Evolutionary conservation across 1,140 invertebrate genomes (phyloP).

Genomic region (Nephotettix cincticeps): DNA sequence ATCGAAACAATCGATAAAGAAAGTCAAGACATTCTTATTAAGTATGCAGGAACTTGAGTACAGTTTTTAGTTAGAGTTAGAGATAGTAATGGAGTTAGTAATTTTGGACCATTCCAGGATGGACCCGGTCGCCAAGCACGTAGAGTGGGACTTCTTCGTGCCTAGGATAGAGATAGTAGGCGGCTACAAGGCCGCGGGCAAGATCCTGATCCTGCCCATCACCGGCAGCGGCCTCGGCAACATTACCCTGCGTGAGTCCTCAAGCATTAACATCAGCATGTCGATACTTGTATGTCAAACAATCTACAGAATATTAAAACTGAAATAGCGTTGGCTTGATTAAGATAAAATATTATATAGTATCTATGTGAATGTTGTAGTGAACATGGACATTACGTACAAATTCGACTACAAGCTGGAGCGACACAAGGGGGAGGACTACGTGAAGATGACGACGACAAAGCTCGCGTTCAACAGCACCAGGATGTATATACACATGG

Average conservation of each 20-base stretch:
- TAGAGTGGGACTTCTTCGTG: constrained; percentile 42
- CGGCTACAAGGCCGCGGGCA: constrained; percentile 65
- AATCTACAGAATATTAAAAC: too few relatives aligned
- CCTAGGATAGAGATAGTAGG: constrained; percentile 53
- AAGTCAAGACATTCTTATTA: too few relatives aligned
- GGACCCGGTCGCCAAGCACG: constrained; percentile 37
- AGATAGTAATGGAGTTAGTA: too few relatives aligned
- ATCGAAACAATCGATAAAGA: too few relatives aligned
- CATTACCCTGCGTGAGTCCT: constrained; percentile 65
- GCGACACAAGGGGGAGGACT: constrained; percentile 29
- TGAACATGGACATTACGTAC: constrained; percentile 29
- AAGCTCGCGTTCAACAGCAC: constrained; percentile 29
- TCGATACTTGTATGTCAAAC: too few relatives aligned
- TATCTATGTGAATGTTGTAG: too few relatives aligned
- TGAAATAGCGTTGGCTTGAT: too few relatives aligned
- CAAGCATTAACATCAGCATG: too few relatives aligned
- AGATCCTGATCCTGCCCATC: constrained; percentile 66
- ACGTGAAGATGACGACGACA: constrained; percentile 21
- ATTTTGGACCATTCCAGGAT: constrained; percentile 33
- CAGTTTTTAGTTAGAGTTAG: too few relatives aligned
- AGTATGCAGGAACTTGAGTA: too few relatives aligned
- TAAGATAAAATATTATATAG: too few relatives aligned
- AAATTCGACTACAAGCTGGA: constrained; percentile 28
- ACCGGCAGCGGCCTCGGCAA: constrained; percentile 65
- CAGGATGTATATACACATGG: constrained; percentile 32